A percentile compares a stretch with the other conserved stretches of the same genome.
Evolutionary conservation across 2,888 invertebrate genomes (phyloP).

Genomic region (Lithophane semibrunnea): DNA sequence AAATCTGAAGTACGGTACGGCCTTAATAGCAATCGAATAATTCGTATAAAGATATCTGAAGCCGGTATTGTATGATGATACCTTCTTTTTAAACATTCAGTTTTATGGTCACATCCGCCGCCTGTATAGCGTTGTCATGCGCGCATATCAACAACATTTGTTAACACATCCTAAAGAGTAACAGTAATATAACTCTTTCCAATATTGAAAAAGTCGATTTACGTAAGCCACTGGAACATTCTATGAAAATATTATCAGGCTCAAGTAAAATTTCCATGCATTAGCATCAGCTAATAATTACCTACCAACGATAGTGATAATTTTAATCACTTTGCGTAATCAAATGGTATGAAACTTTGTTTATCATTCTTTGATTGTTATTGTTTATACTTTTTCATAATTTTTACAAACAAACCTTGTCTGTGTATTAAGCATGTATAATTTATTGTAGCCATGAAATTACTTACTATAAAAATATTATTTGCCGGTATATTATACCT

Average conservation of each 20-base stretch:
- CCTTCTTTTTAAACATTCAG: background rate
- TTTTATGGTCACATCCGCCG: slow-evolving; percentile 29
- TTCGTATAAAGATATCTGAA: background rate
- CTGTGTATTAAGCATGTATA: background rate
- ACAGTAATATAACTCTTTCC: background rate
- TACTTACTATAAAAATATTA: background rate
- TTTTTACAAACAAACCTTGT: slow-evolving; percentile 40
- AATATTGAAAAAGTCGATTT: background rate
- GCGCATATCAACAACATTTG: background rate
- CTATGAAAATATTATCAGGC: background rate
- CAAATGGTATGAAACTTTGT: slow-evolving; percentile 13
- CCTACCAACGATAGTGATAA: background rate
- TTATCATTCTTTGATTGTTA: slow-evolving; percentile 16
- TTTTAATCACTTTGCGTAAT: slow-evolving; percentile 22
- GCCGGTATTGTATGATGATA: too few species aligned
- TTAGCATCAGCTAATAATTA: slow-evolving; percentile 10
- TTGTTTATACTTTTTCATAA: slow-evolving; percentile 41
- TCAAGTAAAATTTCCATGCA: slow-evolving; percentile 23
- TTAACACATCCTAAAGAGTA: slow-evolving; percentile 13
- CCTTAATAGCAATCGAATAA: background rate
- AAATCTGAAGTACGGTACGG: too few species aligned
- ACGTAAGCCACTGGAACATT: slow-evolving; percentile 15
- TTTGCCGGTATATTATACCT: slow-evolving; percentile 1
- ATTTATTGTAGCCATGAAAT: slow-evolving; percentile 23
- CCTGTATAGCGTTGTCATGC: background rate